A percentile compares a stretch with the other conserved stretches of the same genome.
Evolutionary conservation across 1,140 invertebrate genomes (phyloP).

Genomic region (Drosophila guanche): DNA sequence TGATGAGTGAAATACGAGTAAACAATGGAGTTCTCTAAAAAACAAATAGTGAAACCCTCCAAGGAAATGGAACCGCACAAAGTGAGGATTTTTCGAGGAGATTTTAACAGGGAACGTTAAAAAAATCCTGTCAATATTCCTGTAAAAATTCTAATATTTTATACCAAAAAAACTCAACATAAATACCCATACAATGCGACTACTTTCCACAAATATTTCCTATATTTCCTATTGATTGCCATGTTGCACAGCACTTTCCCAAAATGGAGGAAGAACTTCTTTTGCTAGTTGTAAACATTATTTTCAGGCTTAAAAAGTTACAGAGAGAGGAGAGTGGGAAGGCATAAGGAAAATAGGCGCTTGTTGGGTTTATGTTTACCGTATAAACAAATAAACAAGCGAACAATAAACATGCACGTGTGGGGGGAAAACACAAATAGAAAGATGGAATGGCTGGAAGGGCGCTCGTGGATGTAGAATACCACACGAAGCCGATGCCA

Average conservation of each 20-base stretch:
- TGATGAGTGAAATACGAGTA: slow-evolving; percentile 47
- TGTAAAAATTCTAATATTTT: too few species aligned
- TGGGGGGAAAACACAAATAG: slow-evolving; percentile 36
- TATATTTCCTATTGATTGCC: not conserved
- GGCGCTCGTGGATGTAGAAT: slow-evolving; percentile 10
- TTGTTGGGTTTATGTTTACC: slow-evolving; percentile 72
- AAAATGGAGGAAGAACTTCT: slow-evolving; percentile 17
- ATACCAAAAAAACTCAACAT: not conserved
- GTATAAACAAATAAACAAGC: slow-evolving; percentile 72
- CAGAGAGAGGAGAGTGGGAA: slow-evolving; percentile 6
- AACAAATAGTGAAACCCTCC: not conserved
- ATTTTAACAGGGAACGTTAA: too few species aligned
- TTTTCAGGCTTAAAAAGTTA: slow-evolving; percentile 38
- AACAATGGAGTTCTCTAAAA: slow-evolving; percentile 36
- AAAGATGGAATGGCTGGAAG: slow-evolving; percentile 30
- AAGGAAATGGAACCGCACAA: slow-evolving; percentile 45
- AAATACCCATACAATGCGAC: not conserved
- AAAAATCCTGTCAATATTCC: too few species aligned
- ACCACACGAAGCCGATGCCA: slow-evolving; percentile 5
- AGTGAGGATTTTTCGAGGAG: slow-evolving; percentile 1
- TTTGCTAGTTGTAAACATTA: slow-evolving; percentile 31
- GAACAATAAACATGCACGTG: slow-evolving; percentile 54
- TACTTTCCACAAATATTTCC: slow-evolving; percentile 8
- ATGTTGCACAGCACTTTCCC: slow-evolving; percentile 6
- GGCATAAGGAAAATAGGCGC: slow-evolving; percentile 40